Base-by-base conservation (phyloP, 2,888 invertebrate genomes). In the Sarcophaga caerulescens region DNA sequence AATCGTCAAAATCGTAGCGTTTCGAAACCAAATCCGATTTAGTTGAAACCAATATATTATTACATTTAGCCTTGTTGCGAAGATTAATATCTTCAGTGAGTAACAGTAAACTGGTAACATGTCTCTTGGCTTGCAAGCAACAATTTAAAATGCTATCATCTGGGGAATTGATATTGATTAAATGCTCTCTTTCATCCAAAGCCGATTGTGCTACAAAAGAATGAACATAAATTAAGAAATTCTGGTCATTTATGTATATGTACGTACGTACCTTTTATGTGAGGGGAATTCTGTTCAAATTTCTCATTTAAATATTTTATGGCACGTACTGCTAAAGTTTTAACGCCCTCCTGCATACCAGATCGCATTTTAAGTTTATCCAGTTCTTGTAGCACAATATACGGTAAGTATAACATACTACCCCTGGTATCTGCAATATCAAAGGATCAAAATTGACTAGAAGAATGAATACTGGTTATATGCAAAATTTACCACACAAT, bases 101-200 rank as follows among this genome's bases (percentile, higher is more conserved):
- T 4, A 94, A 89, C 71, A 94, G 90, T 80, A 94, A 89, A 87
- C 91, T 90, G n/a, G 92, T 90, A 63, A 93, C 91, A 75, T 93
- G 90, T 63, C 91, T 84, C 71, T 90, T 89, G 2, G 93, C 91
- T 90, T 94, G 94, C 21, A 94, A 83, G 84, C 94, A 94, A 86
- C 94, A 94, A 85, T 94, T 93, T 8, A 94, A 88, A 66, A 94
- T 94, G 88, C 94, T 94, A 89, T 94, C 94, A 88, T 94, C 94
- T 1, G 93, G 91, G 79, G 90, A 92, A 76, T 90, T 91, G 1
- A 94, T 92, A 5, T 92, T 88, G 44, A 94, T 90, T 52, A 92
- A 87, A 88, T 93, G 93, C 3, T 92, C 87, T 1, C 92, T 89
- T 70, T 94, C 94, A 86, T 94, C 94, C 6, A 90, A 75, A 2